Base-by-base conservation (phyloP, 2,113 vertebrate genomes). In the Pelobates fuscus region DNA sequence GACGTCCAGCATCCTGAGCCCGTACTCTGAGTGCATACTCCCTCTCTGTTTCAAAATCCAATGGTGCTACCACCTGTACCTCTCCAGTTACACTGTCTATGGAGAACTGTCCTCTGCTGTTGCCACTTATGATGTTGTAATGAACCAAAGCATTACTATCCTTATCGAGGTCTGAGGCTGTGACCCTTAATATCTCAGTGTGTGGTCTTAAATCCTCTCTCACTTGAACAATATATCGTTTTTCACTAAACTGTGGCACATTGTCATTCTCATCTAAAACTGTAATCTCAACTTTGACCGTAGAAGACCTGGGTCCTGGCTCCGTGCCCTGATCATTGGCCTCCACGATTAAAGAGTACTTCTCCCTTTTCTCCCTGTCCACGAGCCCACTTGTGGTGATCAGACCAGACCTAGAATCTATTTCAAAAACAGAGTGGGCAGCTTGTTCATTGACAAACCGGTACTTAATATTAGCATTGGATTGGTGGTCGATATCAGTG, bases 231-330 rank as follows among this genome's bases (percentile, higher is more conserved):
- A 98, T 94, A 3, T 99, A 99, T 7, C 97, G 94, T 78, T 99
- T 98, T 84, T 99, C 95, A 0, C 95, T 98, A 87, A 99, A 99
- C 79, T 99, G 97, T 8, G 97, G 97, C 8, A 92, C 92, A 0
- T 99, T 99, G 86, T 99, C 97, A 0, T 99, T 99, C 85, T 99
- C 97, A 0, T 99, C 97, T 29, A 99, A 86, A n/a, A 99, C 95
- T 0, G 92, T 95, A 78, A 99, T 99, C 77, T 95, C 94, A 57
- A 99, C 97, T 44, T 89, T 92, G 18, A 99, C 96, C 0, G 90
- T 98, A 75, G 95, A 93, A 0, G 95, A 98, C 11, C 93, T 92
- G 0, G 97, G 95, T 0, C 95, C 94, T 0, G 97, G 97, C 60
- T 98, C 97, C 76, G 92, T 94, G 1, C 97, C 97, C 83, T 99